Base-by-base conservation (phyloP, 1,140 invertebrate genomes). In the Oscheius sp. region DNA sequence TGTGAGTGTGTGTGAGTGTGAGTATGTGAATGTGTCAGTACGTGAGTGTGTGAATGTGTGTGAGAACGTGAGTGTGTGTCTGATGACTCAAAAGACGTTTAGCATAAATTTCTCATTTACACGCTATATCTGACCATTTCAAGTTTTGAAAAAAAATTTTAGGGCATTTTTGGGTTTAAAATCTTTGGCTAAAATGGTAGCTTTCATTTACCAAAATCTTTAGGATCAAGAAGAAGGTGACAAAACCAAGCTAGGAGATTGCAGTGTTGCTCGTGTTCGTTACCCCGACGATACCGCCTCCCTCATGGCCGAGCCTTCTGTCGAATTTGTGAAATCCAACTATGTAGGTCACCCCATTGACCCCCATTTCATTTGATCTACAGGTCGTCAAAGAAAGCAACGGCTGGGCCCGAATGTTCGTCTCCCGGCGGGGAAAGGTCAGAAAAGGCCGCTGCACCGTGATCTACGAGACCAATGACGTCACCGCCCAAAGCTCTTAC, bases 401-500 rank as follows among this genome's bases (percentile, higher is more conserved):
- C 18, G 63, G 71, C 34, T 67, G 46, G 29, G 55, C 64, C 1
- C 46, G 71, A 23, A n/a, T 49, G 1, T 73, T 59, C 45, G 64
- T 73, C 13, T 55, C 63, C 18, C 52, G 49, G 42, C 49, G 52
- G 59, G 63, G 63, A 3, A 68, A 68, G 36, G 52, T 59, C n/a
- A 49, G 32, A 20, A 67, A 68, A 10, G 35, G 52, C n/a, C 28
- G 20, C 1, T 26, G 46, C 10, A 20, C n/a, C 32, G 36, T 73
- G 31, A n/a, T 34, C 4, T 73, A 67, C 26, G 71, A 73, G 49
- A 73, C 71, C 13, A 32, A 73, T 46, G 71, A 73, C 45, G 71
- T 66, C 32, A 67, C 71, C 2, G 71, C 71, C 20, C 68, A 73
- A 35, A 46, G 34, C 18, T 49, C 26, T 34, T 49, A 35, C 10